These are phyloP conservation scores for Lissocephala sabroskyi DNA, from an alignment of 2,888 invertebrate species.

Conservation along the genomic window DNA sequence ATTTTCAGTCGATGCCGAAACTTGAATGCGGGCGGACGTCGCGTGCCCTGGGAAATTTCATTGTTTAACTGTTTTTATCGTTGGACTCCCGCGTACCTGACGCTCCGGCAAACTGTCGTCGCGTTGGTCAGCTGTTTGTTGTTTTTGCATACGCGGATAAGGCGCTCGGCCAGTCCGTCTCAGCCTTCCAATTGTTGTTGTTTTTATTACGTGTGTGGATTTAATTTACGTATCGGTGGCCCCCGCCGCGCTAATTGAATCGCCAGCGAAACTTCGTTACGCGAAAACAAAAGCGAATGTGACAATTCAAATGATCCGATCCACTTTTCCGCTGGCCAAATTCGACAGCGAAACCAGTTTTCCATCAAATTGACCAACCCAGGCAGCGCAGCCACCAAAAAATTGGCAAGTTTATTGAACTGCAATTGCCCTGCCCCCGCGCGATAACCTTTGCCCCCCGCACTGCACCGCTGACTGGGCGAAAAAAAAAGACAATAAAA, in stretches of 20 bases:
- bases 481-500: neutral
- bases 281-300: neutral
- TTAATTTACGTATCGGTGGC: conserved; percentile 21
- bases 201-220: conserved; percentile 35
- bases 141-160: conserved; percentile 11
- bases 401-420: conserved; percentile 49
- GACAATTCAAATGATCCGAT: neutral
- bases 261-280: neutral
- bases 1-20: too few species aligned
- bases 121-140: conserved; percentile 15
- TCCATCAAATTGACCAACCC: neutral
- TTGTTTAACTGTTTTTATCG: conserved; percentile 13
- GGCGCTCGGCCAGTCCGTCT: conserved; percentile 21
- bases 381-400: conserved; percentile 4
- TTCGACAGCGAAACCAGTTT: conserved; percentile 1
- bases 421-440: conserved; percentile 5
- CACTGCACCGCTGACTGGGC: conserved; percentile 1
- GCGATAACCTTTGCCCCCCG: conserved; percentile 1
- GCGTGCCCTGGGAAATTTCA: conserved; percentile 23
- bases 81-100: conserved; percentile 11
- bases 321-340: neutral
- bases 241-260: neutral
- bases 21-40: conserved; percentile 23
- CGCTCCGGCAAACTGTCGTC: conserved; percentile 4
- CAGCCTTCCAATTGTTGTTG: too few species aligned